phyloP scores from a whole-genome alignment of 30 jellyfish, hydroid and myxozoan genomes.

The Hydra vulgaris region DNA sequence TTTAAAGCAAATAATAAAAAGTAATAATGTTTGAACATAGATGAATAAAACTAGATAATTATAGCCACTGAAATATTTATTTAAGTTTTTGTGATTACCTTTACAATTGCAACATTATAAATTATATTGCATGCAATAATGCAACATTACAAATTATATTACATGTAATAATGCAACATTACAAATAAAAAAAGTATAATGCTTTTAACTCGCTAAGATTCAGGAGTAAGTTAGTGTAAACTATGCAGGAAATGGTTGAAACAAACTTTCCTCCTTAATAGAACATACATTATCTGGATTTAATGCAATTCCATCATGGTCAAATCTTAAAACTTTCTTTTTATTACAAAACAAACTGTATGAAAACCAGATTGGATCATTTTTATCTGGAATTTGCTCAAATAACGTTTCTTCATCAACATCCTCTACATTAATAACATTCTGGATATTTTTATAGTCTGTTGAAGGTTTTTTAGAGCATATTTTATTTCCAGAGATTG shows the following conservation, averaged over 20 bases:
- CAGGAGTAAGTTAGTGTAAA: no score
- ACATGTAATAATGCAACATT: no score
- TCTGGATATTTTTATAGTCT: neutral
- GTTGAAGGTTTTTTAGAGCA: neutral
- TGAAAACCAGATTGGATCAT: neutral
- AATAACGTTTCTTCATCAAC: neutral
- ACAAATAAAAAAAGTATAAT: no score
- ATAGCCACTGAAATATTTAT: no score
- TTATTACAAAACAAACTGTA: neutral
- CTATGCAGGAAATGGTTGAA: no score
- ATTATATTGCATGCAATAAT: no score
- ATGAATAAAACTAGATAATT: no score
- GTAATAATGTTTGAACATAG: no score
- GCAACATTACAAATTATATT: no score
- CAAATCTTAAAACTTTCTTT: neutral
- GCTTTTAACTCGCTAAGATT: neutral
- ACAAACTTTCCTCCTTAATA: neutral
- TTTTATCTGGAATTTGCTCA: neutral
- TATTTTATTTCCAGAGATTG: neutral
- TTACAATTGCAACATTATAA: no score
- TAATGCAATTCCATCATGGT: neutral
- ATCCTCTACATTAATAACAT: neutral
- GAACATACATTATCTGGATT: neutral
- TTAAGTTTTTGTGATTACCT: no score
- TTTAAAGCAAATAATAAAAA: no score